Evolutionary conservation across 2,888 invertebrate species (phyloP).

Genomic region (Troglohyphantes excavatus): DNA sequence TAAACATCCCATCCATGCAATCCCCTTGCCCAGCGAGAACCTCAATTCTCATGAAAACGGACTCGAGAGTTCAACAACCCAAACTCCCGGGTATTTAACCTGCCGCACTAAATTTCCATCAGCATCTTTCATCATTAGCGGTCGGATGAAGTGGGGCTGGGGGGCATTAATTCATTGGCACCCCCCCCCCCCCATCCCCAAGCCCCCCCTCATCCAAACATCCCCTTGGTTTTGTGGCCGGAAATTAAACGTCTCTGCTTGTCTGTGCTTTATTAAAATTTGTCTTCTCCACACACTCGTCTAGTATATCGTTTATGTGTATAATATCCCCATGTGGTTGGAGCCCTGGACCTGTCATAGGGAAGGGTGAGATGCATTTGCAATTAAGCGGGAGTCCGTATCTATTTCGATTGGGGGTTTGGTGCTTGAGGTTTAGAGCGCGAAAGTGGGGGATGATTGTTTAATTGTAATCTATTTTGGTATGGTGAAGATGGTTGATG

Average conservation of each 20-base stretch:
- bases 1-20: not conserved
- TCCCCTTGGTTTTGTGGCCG: slow-evolving; percentile 64
- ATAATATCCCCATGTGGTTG: slow-evolving; percentile 8
- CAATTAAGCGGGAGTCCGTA: not conserved
- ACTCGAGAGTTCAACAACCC: slow-evolving; percentile 42
- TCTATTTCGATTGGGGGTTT: not conserved
- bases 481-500: not conserved
- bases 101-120: slow-evolving; percentile 54
- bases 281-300: slow-evolving; percentile 20
- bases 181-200: too few species aligned
- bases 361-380: slow-evolving; percentile 11
- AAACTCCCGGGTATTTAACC: slow-evolving; percentile 29
- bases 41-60: slow-evolving; percentile 5
- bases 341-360: slow-evolving; percentile 27
- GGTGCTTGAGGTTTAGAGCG: not conserved
- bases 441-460: slow-evolving; percentile 11
- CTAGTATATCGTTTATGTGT: slow-evolving; percentile 4
- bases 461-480: slow-evolving; percentile 28
- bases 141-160: slow-evolving; percentile 5
- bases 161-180: slow-evolving; percentile 49
- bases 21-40: not conserved
- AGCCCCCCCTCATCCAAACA: slow-evolving; percentile 67
- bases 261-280: slow-evolving; percentile 67
- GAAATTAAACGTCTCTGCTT: slow-evolving; percentile 69
- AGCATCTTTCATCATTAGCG: slow-evolving; percentile 60